These are phyloP conservation scores for Acanthaster planci DNA, from an alignment of 35 echinoderm and acorn worm genomes.

Conservation along the genomic window DNA sequence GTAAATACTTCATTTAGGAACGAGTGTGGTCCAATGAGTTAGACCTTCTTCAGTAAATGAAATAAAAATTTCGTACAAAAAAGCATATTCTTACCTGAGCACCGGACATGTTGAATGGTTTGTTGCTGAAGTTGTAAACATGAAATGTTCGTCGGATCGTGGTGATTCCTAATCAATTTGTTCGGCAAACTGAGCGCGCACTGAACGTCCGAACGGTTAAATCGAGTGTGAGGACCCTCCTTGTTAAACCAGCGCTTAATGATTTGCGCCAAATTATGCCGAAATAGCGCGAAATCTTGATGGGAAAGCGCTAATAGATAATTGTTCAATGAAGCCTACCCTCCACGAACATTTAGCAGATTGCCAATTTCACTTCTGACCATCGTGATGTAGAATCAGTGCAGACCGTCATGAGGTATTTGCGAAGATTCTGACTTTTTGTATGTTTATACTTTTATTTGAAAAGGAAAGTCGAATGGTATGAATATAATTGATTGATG, in stretches of 20 bases:
- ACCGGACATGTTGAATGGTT: too few species aligned
- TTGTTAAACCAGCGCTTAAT: constrained; percentile 16
- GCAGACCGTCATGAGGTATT: too few species aligned
- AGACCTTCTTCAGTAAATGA: too few species aligned
- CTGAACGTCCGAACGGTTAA: background rate
- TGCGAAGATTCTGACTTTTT: too few species aligned
- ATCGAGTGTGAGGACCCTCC: background rate
- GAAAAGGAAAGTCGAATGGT: too few species aligned
- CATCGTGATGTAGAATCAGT: too few species aligned
- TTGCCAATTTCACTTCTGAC: background rate
- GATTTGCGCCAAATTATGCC: constrained; percentile 9
- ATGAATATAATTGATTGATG: too few species aligned
- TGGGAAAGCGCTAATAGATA: background rate
- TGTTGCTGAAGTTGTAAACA: background rate
- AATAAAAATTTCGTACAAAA: too few species aligned
- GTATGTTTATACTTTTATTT: too few species aligned
- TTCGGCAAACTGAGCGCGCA: constrained; percentile 11
- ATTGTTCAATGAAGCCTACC: background rate
- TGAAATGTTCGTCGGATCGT: constrained; percentile 14
- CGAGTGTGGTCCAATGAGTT: too few species aligned
- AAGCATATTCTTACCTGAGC: too few species aligned
- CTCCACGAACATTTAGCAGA: background rate
- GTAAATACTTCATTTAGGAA: too few species aligned
- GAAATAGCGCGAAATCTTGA: background rate
- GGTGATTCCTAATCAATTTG: constrained; percentile 29